Base-by-base conservation (phyloP, 2,797 vertebrate species). In the Hozukius guyotensis region DNA sequence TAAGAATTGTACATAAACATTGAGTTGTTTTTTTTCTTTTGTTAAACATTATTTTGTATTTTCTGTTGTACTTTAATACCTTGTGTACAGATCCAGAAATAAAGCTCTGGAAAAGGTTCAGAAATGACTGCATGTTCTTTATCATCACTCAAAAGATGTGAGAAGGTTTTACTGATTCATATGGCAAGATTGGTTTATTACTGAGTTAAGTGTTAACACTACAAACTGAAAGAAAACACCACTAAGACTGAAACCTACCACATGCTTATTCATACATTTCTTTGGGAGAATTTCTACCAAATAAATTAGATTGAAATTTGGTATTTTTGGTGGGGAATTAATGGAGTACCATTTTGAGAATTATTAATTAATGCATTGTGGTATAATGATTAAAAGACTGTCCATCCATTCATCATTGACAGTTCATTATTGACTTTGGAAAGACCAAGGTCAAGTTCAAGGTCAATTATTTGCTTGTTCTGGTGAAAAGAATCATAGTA, bases 51-150 rank as follows among this genome's bases (percentile, higher is more conserved):
- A 97, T 99, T 99, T 99, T 99, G 97, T 99, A 98, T 98, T 96
- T 98, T 96, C 94, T 97, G 97, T 99, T 99, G 97, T 99, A 97
- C 97, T 98, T 99, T 98, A 98, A 97, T 98, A 98, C 96, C 97
- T 98, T 97, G 96, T 98, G 97, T 99, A 98, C 97, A 98, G 95
- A 96, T 98, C 98, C 98, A 99, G 98, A 98, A 99, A 99, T 99
- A 99, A 99, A 98, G 93, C 94, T 98, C 97, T 99, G 98, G 98
- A 98, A 97, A 97, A 93, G 73, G 90, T 93, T 92, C 63, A 2
- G 29, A 83, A n/a, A 88, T 32, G 46, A 81, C 59, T 0, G 20
- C 64, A 60, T 72, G n/a, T 25, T 77, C 12, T 76, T 89, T 52
- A 53, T 56, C 16, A 12, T 67, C 8, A 32, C 14, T 42, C 3